phyloP scores from a whole-genome alignment of 2,113 vertebrate genomes.

The Baryphthengus martii region DNA sequence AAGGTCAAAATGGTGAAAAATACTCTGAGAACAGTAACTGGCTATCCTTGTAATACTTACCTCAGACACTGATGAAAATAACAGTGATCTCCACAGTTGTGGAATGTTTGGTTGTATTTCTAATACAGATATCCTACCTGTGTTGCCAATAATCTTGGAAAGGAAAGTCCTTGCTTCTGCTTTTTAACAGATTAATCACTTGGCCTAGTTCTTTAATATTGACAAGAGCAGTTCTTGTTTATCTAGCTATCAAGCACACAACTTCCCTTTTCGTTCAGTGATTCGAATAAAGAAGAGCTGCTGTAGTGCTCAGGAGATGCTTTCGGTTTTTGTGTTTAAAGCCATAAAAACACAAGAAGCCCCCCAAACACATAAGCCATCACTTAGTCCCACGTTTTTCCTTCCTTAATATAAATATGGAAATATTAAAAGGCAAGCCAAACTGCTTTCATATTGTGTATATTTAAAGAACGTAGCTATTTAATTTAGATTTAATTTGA shows the following conservation, averaged over 20 bases:
- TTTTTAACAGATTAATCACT: background rate
- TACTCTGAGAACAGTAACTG: background rate
- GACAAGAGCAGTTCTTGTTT: background rate
- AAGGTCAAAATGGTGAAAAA: background rate
- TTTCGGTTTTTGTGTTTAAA: background rate
- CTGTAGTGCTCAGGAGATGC: background rate
- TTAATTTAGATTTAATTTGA: background rate
- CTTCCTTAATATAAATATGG: background rate
- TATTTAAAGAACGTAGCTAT: background rate
- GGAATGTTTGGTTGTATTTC: background rate
- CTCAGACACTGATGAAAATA: background rate
- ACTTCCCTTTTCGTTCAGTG: background rate
- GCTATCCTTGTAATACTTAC: background rate
- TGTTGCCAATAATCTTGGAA: background rate
- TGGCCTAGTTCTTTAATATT: background rate
- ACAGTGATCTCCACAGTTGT: background rate
- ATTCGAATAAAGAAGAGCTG: background rate
- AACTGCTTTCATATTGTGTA: background rate
- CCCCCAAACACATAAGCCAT: background rate
- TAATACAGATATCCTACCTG: background rate
- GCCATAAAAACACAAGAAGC: background rate
- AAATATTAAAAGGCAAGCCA: background rate
- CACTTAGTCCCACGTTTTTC: background rate
- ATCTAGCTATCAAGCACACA: background rate
- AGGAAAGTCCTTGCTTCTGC: background rate